phyloP scores from a whole-genome alignment of 2,888 invertebrate genomes.

The Orchesellides sinensis region DNA sequence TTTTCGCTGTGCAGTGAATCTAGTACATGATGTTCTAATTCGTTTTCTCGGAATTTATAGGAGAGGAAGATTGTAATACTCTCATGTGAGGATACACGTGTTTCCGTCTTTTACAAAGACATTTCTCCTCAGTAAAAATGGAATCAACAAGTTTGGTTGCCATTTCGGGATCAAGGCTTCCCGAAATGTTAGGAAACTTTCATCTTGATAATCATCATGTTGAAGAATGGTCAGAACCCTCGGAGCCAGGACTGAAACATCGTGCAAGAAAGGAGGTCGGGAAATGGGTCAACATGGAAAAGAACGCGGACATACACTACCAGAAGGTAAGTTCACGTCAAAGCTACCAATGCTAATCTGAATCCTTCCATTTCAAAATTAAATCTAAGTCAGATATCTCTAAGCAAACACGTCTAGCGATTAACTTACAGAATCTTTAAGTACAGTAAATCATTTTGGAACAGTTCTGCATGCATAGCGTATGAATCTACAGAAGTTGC shows the following conservation, averaged over 20 bases:
- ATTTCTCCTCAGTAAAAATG: constrained; percentile 31
- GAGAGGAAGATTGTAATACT: constrained; percentile 23
- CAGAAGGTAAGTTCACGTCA: constrained; percentile 74
- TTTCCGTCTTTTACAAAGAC: background rate
- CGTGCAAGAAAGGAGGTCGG: constrained; percentile 73
- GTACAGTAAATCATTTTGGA: too few species aligned
- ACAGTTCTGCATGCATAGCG: too few species aligned
- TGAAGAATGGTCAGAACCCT: constrained; percentile 74
- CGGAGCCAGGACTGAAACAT: constrained; percentile 71
- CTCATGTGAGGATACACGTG: background rate
- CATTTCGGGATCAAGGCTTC: constrained; percentile 65
- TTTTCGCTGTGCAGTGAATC: too few species aligned
- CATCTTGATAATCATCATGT: constrained; percentile 74
- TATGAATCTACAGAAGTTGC: too few species aligned
- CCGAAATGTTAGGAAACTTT: constrained; percentile 74
- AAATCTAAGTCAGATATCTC: too few species aligned
- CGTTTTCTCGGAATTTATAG: constrained; percentile 2
- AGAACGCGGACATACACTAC: constrained; percentile 74
- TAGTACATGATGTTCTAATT: too few species aligned
- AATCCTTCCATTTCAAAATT: too few species aligned
- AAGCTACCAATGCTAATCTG: too few species aligned
- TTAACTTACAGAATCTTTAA: too few species aligned
- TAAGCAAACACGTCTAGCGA: too few species aligned
- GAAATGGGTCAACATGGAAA: constrained; percentile 73
- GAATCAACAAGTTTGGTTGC: constrained; percentile 64